Evolutionary conservation across 2,888 invertebrate species (phyloP).

Genomic region (Hololepta plana): DNA sequence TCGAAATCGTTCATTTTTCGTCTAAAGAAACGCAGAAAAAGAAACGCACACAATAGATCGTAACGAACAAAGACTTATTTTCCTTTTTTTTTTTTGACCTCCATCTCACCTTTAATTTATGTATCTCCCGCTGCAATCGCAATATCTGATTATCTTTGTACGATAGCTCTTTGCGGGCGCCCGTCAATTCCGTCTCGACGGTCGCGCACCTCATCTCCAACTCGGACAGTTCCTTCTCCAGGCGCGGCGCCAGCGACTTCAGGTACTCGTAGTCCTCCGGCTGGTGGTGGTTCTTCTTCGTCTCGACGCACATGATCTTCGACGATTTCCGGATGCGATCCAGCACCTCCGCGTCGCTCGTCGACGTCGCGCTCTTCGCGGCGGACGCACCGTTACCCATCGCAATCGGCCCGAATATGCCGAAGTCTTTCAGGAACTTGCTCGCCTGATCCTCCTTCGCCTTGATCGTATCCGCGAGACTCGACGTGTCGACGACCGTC

Average conservation of each 20-base stretch:
- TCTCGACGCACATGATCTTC: slow-evolving; percentile 15
- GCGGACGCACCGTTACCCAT: slow-evolving; percentile 24
- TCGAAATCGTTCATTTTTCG: too few species aligned
- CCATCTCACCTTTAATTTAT: slow-evolving; percentile 44
- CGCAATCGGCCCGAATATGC: slow-evolving; percentile 23
- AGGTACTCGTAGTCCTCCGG: slow-evolving; percentile 22
- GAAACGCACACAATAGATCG: too few species aligned
- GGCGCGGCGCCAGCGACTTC: slow-evolving; percentile 25
- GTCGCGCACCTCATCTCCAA: slow-evolving; percentile 30
- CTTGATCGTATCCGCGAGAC: slow-evolving; percentile 1
- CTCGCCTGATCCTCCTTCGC: slow-evolving; percentile 18
- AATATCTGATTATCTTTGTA: slow-evolving; percentile 37
- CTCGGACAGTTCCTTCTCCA: slow-evolving; percentile 29
- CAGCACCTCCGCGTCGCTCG: slow-evolving; percentile 7
- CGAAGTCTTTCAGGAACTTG: slow-evolving; percentile 25
- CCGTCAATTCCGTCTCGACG: slow-evolving; percentile 34
- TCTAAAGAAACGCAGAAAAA: too few species aligned
- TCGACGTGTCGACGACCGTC: slow-evolving; percentile 13
- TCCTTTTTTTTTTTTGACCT: too few species aligned
- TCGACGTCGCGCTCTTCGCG: slow-evolving; percentile 7
- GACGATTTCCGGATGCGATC: slow-evolving; percentile 19
- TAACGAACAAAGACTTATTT: not conserved
- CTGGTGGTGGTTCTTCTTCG: slow-evolving; percentile 12
- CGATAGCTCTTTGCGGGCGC: slow-evolving; percentile 33
- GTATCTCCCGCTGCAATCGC: slow-evolving; percentile 46